Percentiles rank a stretch among this genome's conserved stretches.
Conservation (phyloP, 2,113 vertebrate genomes). For the Forbesichthys papilliferus region DNA sequence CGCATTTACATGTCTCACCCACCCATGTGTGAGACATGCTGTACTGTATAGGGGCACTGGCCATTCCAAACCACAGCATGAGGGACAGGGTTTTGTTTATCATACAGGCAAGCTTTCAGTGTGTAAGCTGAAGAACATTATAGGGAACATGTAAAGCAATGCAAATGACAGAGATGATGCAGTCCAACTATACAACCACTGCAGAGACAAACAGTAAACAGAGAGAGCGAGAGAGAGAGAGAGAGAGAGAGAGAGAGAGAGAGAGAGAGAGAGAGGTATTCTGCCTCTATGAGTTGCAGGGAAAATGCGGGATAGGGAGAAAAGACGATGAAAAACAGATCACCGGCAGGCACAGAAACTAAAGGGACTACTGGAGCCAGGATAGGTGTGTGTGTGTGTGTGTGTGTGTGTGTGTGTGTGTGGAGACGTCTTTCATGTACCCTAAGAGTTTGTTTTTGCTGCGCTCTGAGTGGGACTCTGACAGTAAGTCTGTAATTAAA, state of each 20-base stretch:
- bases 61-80: no score
- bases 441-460: constrained; percentile 70
- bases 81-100: no score
- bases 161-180: constrained; percentile 47
- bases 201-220: constrained; percentile 48
- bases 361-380: constrained; percentile 59
- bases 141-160: background rate
- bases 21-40: no score
- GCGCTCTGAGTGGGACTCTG: constrained; percentile 57
- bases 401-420: constrained; percentile 35
- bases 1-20: no score
- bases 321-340: constrained; percentile 73
- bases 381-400: constrained; percentile 56
- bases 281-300: constrained; percentile 50
- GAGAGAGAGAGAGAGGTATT: constrained; percentile 27
- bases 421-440: constrained; percentile 63
- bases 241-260: constrained; percentile 28
- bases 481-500: constrained; percentile 79
- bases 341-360: constrained; percentile 67
- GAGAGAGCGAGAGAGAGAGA: background rate
- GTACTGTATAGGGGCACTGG: no score
- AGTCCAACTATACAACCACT: constrained; percentile 51
- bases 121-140: no score
- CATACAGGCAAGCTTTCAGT: background rate
- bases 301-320: constrained; percentile 64